Conservation (phyloP, 1,140 invertebrate genomes). For the Diorhabda sublineata region DNA sequence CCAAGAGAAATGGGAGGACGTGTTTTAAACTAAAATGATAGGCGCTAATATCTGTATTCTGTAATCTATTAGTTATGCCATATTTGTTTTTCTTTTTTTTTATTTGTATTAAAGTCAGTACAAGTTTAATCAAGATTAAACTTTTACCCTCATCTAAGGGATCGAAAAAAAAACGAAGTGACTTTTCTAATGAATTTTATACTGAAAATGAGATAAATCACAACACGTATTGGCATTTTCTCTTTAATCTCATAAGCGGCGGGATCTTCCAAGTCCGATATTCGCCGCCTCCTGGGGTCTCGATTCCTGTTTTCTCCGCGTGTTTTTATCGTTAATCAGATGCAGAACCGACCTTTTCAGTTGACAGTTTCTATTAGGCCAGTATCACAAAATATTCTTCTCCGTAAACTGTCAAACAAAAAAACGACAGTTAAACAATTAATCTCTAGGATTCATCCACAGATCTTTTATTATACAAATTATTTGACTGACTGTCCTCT, state of each 20-base stretch:
- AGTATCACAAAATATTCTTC: not conserved
- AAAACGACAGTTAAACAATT: too few relatives aligned
- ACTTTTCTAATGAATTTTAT: not conserved
- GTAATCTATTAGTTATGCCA: too few relatives aligned
- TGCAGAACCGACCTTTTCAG: slow-evolving; percentile 31
- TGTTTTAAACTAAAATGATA: too few relatives aligned
- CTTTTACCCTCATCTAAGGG: not conserved
- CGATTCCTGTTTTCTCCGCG: slow-evolving; percentile 27
- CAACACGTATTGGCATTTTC: not conserved
- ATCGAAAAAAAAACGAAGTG: not conserved
- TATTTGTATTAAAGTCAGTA: too few relatives aligned
- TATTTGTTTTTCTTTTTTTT: too few relatives aligned
- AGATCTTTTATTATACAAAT: too few relatives aligned
- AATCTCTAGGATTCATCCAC: too few relatives aligned
- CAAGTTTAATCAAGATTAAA: too few relatives aligned
- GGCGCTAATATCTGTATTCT: too few relatives aligned
- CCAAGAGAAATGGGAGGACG: too few relatives aligned
- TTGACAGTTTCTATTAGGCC: slow-evolving; percentile 44
- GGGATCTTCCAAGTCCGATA: slow-evolving; percentile 5
- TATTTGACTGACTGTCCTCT: too few relatives aligned
- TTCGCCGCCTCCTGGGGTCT: slow-evolving; percentile 19
- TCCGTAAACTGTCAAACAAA: too few relatives aligned
- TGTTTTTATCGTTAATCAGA: slow-evolving; percentile 36
- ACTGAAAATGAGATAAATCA: not conserved
- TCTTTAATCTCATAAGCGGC: slow-evolving; percentile 2